Evolutionary conservation across 2,888 invertebrate species (phyloP).

Genomic region (Ophion ventricosus): DNA sequence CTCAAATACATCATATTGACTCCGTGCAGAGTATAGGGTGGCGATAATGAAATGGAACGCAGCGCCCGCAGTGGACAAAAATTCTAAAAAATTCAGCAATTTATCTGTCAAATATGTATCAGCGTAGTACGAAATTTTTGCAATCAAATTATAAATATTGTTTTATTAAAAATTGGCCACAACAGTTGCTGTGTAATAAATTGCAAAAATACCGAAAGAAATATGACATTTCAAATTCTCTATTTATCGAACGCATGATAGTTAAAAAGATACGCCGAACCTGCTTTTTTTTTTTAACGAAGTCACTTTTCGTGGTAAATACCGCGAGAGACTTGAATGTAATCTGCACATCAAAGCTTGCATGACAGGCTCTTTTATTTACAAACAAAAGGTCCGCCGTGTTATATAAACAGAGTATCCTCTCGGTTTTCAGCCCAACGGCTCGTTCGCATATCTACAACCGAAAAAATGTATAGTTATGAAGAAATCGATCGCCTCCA

Average conservation of each 20-base stretch:
- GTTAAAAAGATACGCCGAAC: not conserved
- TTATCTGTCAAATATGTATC: too few species aligned
- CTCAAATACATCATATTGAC: not conserved
- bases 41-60: too few species aligned
- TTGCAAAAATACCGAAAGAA: too few species aligned
- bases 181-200: too few species aligned
- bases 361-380: slow-evolving; percentile 50
- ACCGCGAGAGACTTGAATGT: not conserved
- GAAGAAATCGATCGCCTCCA: not conserved
- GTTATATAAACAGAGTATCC: slow-evolving; percentile 35
- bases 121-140: too few species aligned
- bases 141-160: too few species aligned
- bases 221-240: not conserved
- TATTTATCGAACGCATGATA: not conserved
- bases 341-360: slow-evolving; percentile 35
- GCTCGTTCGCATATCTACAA: not conserved
- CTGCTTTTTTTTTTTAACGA: not conserved
- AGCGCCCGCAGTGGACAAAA: too few species aligned
- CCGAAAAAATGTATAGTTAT: slow-evolving; percentile 1
- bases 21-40: too few species aligned
- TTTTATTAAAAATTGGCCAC: too few species aligned
- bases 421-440: slow-evolving; percentile 47
- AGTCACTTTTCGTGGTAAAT: too few species aligned
- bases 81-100: too few species aligned
- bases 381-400: slow-evolving; percentile 36